These are phyloP conservation scores for Microplitis manilae DNA, from an alignment of 2,888 invertebrate genomes.

Conservation along the genomic window DNA sequence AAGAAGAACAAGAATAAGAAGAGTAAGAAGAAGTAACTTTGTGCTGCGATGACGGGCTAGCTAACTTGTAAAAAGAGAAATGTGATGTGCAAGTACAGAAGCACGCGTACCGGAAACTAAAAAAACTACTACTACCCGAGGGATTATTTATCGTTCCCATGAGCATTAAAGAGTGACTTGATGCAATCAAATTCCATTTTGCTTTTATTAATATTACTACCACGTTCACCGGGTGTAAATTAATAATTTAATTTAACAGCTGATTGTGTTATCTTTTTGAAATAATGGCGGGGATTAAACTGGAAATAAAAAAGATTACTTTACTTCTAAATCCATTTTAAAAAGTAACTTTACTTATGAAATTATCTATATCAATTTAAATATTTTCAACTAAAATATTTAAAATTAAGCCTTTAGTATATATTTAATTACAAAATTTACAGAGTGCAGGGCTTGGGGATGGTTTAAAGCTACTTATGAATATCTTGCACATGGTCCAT, in stretches of 20 bases:
- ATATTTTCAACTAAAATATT: too few relatives aligned
- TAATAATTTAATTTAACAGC: not conserved
- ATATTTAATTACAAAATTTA: too few relatives aligned
- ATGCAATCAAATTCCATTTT: not conserved
- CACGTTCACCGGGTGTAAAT: not conserved
- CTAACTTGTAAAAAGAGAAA: constrained; percentile 30
- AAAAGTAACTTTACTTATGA: too few relatives aligned
- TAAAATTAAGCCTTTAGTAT: too few relatives aligned
- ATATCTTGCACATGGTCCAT: too few relatives aligned
- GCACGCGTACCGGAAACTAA: constrained; percentile 39
- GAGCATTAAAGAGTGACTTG: constrained; percentile 57
- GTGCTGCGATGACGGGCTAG: constrained; percentile 19
- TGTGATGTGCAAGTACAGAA: constrained; percentile 23
- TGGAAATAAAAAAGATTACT: not conserved
- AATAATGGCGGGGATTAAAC: not conserved
- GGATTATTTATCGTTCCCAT: constrained; percentile 62
- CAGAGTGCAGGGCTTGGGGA: too few relatives aligned
- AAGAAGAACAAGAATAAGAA: not conserved
- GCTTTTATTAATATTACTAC: not conserved
- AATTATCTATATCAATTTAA: too few relatives aligned
- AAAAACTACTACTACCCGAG: constrained; percentile 54
- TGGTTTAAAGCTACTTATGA: too few relatives aligned
- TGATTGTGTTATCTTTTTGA: not conserved
- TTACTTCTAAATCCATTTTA: too few relatives aligned
- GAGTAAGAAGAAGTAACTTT: constrained; percentile 13